Base-by-base conservation (phyloP, 2,888 invertebrate species). In the Caenorhabditis becei region DNA sequence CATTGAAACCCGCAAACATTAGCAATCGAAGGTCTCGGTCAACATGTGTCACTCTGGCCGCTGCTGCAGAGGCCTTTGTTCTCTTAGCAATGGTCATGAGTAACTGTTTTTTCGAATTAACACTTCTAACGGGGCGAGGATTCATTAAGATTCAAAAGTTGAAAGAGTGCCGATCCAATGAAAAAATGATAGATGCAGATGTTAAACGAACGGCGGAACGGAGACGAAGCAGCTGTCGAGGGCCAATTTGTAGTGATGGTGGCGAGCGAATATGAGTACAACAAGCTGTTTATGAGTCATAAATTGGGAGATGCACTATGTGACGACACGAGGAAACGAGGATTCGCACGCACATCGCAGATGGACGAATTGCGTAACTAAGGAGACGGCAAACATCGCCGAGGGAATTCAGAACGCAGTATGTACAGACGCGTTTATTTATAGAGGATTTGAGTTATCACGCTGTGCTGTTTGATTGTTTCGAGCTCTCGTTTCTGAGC, bases 181-280 rank as follows among this genome's bases (percentile, higher is more conserved):
- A 51, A 51, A 51, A 51, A 14, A 54, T 54, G 54, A 54, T 54
- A 54, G 54, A 54, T 54, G 54, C 54, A 28, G 54, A 20, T 54
- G 54, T 54, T 54, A 54, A 61, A 24, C 44, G 44, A 37, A 59
- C 53, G 20, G 18, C 24, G 10, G 61, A 61, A 44, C 35, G 14
- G n/a, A n/a, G n/a, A n/a, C n/a, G n/a, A n/a, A n/a, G n/a, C 37
- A 44, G 61, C 61, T 61, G 61, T 26, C 54, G 14, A n/a, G 14
- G 56, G 20, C 35, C 44, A 44, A 24, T 44, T 61, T n/a, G 44
- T 23, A 24, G 44, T 44, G 37, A 26, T 61, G 61, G 37, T 44
- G 61, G 61, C 44, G 18, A 23, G 59, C 11, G 37, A 59, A 59
- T 18, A 28, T 18, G 41, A 24, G n/a, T 23, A 24, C 37, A n/a